phyloP scores from a whole-genome alignment of 2,113 vertebrate species.

The Poeciliopsis turrubarensis region DNA sequence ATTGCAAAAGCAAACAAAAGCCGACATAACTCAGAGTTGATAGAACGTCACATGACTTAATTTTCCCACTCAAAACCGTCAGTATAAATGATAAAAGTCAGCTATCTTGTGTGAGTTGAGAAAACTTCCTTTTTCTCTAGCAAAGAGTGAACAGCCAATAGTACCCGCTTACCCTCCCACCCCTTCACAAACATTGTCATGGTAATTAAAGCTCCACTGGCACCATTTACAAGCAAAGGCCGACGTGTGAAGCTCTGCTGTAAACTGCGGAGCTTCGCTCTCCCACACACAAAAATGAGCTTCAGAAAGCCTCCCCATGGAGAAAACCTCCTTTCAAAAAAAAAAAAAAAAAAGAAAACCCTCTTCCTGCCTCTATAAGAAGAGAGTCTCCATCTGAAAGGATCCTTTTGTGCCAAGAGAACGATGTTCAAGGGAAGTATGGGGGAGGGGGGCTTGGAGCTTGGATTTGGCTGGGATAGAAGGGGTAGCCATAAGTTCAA shows the following conservation, averaged over 20 bases:
- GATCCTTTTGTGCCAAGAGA: conserved; percentile 74
- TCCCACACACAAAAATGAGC: conserved; percentile 80
- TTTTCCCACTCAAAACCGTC: background rate
- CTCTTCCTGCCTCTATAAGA: conserved; percentile 75
- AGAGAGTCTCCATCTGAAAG: conserved; percentile 76
- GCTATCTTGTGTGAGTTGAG: conserved; percentile 40
- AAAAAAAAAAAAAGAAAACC: conserved; percentile 20
- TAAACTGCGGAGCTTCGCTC: conserved; percentile 69
- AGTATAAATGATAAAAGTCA: conserved; percentile 19
- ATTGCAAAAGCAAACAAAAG: too few relatives aligned
- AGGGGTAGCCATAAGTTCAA: conserved; percentile 68
- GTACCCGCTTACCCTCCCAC: conserved; percentile 28
- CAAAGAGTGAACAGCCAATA: conserved; percentile 46
- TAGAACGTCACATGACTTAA: background rate
- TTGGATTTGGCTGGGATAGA: conserved; percentile 60
- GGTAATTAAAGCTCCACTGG: conserved; percentile 75
- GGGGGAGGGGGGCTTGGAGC: conserved; percentile 60
- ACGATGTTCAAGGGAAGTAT: conserved; percentile 57
- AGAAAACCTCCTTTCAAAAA: conserved; percentile 23
- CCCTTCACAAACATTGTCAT: conserved; percentile 74
- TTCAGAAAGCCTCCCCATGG: conserved; percentile 71
- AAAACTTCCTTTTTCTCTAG: conserved; percentile 43
- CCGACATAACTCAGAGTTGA: too few relatives aligned
- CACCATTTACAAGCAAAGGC: conserved; percentile 72
- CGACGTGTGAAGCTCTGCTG: conserved; percentile 77